Evolutionary conservation across 2,797 vertebrate species (phyloP), one percentile per base, ranked within the genome.

Genomic region (Rhynchonycteris naso): DNA sequence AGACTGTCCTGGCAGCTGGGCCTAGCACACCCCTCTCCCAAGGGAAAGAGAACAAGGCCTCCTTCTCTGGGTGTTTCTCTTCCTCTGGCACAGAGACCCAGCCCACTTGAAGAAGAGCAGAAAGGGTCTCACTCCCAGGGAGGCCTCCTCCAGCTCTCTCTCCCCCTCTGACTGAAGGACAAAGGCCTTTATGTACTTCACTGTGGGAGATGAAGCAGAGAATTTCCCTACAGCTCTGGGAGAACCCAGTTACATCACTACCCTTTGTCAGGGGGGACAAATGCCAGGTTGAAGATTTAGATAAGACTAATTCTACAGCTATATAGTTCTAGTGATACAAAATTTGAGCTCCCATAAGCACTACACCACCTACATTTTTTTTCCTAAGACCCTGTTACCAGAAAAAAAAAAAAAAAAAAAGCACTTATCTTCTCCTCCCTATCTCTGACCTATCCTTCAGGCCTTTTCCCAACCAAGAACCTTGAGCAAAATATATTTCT

Each of bases 401-500:
- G 83, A 82, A 22, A 87, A 82, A 22, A 24, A 81, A 10, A 2
- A 6, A 18, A 16, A 52, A 15, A 76, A 66, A 80, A 79, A 38
- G 0, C 10, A 28, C 6, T 63, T 82, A 68, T 79, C 15, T 56
- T 80, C 50, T 92, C 15, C 50, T 92, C 15, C 33, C 9, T 80
- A 54, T 56, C 38, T 12, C 54, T 91, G 38, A 54, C 3, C 30
- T 65, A 4, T 33, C 11, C 68, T n/a, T 38, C 22, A 72, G 22
- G 30, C n/a, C 65, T 89, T 66, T 47, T 66, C 30, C 72, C 22
- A 79, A 12, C 33, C 59, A 82, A 81, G 63, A 95, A 88, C 15
- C n/a, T 88, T 91, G 52, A 82, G 58, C 61, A 96, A 85, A 86
- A 86, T 78, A 59, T 63, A 89, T 90, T 58, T n/a, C n/a, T 61